A percentile compares a stretch with the other conserved stretches of the same genome.
Conservation (phyloP, 2,113 vertebrate species). For the Tragelaphus imberbis region DNA sequence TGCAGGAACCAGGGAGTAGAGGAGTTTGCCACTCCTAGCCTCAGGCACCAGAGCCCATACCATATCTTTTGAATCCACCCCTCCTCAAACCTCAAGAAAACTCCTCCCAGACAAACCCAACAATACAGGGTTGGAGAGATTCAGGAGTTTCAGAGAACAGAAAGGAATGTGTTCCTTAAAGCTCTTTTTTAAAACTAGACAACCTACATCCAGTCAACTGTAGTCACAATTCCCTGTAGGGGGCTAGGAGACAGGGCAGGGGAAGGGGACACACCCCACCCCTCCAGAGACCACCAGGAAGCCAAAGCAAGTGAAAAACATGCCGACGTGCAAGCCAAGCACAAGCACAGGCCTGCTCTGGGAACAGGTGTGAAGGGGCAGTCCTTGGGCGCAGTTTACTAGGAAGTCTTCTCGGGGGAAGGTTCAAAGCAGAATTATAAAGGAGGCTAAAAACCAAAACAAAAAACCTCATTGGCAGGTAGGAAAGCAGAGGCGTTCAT, state of each 20-base stretch:
- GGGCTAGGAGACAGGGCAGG: not conserved
- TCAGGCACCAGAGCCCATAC: not conserved
- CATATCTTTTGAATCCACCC: not conserved
- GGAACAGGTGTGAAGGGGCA: not conserved
- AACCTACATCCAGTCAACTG: not conserved
- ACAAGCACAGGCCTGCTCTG: fast-evolving
- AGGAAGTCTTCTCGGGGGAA: not conserved
- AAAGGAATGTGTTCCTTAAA: not conserved
- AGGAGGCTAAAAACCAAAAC: not conserved
- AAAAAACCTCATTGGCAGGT: not conserved
- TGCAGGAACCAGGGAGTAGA: not conserved
- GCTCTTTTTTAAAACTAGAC: not conserved
- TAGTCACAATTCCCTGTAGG: not conserved
- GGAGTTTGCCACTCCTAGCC: not conserved
- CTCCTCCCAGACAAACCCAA: not conserved
- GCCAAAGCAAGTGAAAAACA: not conserved
- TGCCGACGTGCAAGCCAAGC: not conserved
- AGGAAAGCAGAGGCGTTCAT: not conserved
- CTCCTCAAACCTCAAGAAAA: not conserved
- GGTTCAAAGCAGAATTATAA: not conserved
- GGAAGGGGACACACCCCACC: not conserved
- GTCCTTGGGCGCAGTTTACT: not conserved
- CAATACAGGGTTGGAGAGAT: not conserved
- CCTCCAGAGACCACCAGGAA: not conserved
- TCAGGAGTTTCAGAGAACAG: not conserved